Percentiles rank a stretch among this genome's conserved stretches.
Evolutionary conservation across 2,797 vertebrate genomes (phyloP).

Genomic region (Malurus leucopterus): DNA sequence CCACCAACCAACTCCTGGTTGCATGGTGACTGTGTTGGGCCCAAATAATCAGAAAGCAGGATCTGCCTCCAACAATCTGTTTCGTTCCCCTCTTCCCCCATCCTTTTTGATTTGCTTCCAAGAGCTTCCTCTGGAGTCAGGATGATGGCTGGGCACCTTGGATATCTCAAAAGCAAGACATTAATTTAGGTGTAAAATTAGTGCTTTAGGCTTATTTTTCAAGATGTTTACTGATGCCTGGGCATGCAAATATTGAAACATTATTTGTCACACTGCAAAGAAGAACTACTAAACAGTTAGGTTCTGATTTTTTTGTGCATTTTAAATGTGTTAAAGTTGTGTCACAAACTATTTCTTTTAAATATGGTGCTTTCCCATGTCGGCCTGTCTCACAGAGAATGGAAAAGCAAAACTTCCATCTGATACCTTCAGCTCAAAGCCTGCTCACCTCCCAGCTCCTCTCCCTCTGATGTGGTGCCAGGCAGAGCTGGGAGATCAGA

Average conservation of each 20-base stretch:
- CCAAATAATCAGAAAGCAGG: background rate
- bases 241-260: constrained; percentile 27
- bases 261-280: constrained; percentile 1
- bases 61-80: constrained; percentile 21
- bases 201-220: constrained; percentile 27
- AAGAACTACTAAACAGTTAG: background rate
- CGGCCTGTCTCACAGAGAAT: background rate
- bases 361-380: background rate
- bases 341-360: background rate
- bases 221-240: background rate
- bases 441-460: background rate
- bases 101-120: constrained; percentile 20
- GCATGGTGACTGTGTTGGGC: background rate
- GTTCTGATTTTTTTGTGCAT: background rate
- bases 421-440: background rate
- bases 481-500: background rate
- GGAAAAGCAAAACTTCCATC: background rate
- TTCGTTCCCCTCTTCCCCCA: background rate
- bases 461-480: background rate
- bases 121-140: background rate
- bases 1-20: background rate
- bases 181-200: constrained; percentile 13
- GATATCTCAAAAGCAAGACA: background rate
- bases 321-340: background rate
- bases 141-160: background rate